Conservation (phyloP, 2,888 invertebrate species). For the Cryptophagus acutangulus region DNA sequence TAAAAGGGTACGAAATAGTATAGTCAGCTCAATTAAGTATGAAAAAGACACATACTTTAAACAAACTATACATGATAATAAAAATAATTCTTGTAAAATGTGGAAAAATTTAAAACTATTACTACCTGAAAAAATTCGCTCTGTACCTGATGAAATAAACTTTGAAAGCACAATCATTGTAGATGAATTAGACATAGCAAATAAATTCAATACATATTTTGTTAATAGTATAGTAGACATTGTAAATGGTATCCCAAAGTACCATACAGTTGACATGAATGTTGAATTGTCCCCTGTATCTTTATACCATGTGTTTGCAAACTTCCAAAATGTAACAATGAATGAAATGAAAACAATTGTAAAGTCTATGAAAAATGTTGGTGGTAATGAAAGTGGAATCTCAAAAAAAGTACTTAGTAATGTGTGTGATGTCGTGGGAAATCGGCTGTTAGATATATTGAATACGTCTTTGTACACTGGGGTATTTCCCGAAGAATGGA, state of each 20-base stretch:
- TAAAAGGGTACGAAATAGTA: not conserved
- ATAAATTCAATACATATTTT: not conserved
- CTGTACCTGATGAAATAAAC: not conserved
- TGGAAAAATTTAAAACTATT: not conserved
- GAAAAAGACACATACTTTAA: slow-evolving; percentile 2
- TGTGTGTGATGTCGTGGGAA: not conserved
- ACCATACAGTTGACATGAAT: not conserved
- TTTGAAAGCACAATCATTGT: not conserved
- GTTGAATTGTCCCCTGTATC: no score
- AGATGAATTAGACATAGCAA: not conserved
- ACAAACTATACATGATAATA: not conserved
- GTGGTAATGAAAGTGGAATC: not conserved
- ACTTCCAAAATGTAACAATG: not conserved
- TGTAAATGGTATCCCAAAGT: not conserved
- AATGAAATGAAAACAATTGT: not conserved
- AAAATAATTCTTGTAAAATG: not conserved
- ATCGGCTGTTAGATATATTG: not conserved
- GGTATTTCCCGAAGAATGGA: slow-evolving; percentile 9
- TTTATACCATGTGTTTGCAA: not conserved
- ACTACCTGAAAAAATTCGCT: not conserved
- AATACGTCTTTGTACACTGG: slow-evolving; percentile 6
- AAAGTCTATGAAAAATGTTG: not conserved
- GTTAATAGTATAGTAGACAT: not conserved
- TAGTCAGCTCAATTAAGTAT: not conserved
- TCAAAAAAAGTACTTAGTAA: not conserved